phyloP scores from a whole-genome alignment of 2,888 invertebrate species.

The Gortyna flavago region DNA sequence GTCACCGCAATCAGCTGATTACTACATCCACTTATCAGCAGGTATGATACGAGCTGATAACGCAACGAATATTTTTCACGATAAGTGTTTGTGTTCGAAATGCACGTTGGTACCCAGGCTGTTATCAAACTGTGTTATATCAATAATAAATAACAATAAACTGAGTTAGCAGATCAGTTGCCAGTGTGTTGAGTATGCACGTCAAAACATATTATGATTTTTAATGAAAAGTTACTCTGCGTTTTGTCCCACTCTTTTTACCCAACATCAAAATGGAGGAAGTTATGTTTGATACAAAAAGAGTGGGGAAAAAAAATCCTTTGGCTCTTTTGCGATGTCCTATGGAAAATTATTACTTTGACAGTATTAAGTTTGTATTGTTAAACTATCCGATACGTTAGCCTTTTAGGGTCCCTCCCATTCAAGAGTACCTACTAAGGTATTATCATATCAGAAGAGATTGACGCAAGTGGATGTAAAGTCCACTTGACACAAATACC shows the following conservation, averaged over 20 bases:
- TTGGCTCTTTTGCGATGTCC: not conserved
- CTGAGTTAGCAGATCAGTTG: not conserved
- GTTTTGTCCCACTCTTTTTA: not conserved
- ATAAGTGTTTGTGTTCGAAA: conserved; percentile 40
- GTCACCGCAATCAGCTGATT: conserved; percentile 59
- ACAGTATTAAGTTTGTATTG: not conserved
- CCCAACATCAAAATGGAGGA: not conserved
- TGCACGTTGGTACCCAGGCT: conserved; percentile 23
- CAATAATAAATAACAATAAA: conserved; percentile 51
- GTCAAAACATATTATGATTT: not conserved
- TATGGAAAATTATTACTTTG: not conserved
- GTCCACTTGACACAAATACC: not conserved
- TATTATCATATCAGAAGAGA: not conserved
- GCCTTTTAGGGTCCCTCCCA: not conserved
- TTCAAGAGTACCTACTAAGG: not conserved
- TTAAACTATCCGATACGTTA: not conserved
- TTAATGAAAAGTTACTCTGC: not conserved
- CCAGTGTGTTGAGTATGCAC: not conserved
- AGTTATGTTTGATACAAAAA: not conserved
- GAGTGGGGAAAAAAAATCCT: not conserved
- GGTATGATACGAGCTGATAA: conserved; percentile 48
- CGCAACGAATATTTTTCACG: conserved; percentile 45
- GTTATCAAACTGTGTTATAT: conserved; percentile 47
- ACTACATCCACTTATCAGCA: conserved; percentile 37
- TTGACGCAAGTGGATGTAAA: not conserved